Evolutionary conservation across 2,888 invertebrate genomes (phyloP), one percentile per base, ranked within the genome.

Genomic region (Dryocosmus kuriphilus): DNA sequence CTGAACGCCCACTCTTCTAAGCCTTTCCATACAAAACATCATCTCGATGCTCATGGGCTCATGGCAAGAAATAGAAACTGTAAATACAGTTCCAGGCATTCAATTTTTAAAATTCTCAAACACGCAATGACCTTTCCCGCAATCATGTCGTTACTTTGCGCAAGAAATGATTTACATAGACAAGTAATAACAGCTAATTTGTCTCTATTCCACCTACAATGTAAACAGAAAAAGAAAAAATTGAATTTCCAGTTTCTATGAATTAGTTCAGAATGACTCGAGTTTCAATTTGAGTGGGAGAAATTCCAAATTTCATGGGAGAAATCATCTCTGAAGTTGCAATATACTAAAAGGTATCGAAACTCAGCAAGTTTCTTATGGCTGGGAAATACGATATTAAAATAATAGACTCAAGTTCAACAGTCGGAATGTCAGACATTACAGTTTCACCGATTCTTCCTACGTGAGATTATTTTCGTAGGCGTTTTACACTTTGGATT

Each of bases 1-100:
- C 83, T 82, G 82, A 80, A 81, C 85, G 84, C 85, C 85, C 84
- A 86, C 85, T 84, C 82, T 61, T 60, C 27, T 76, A 38, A 65
- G 74, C 78, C 46, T 71, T 55, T 71, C 51, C 30, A 71, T 51
- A 71, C 71, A 71, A 71, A 71, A 71, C 51, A 71, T 71, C 32
- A 71, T 71, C 71, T 71, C 51, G 27, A 71, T 71, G 30, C 30
- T 71, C 14, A n/a, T n/a, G 71, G 51, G 30, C 30, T 71, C 14
- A n/a, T n/a, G 71, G 51, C 30, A 71, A 71, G 71, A 71, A 51
- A 71, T 71, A 71, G 71, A 51, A 71, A 51, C 46, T 51, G 30
- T 27, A 11, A n/a, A n/a, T 51, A 51, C 46, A n/a, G 30, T 71
- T 51, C 30, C n/a, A 30, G 30, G 30, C 46, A 71, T 51, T 71